These are phyloP conservation scores for Colletes collaris DNA, from an alignment of 2,888 invertebrate species.

Conservation along the genomic window DNA sequence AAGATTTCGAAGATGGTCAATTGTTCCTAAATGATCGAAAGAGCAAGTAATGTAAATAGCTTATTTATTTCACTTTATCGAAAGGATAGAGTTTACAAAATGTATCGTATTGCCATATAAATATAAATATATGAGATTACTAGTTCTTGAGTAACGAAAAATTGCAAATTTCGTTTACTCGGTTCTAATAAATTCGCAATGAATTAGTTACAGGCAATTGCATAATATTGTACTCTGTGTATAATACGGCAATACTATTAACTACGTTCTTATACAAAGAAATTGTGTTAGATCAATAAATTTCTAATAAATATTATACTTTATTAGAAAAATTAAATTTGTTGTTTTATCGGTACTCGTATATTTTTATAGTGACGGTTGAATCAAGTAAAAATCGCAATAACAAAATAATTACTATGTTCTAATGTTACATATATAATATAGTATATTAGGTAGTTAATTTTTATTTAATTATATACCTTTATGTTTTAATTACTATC, in stretches of 20 bases:
- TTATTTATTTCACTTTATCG: constrained; percentile 50
- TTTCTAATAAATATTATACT: constrained; percentile 20
- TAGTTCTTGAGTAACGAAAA: constrained; percentile 45
- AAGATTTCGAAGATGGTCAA: no score
- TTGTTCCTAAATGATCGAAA: background rate
- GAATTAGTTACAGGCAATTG: background rate
- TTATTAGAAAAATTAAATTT: constrained; percentile 20
- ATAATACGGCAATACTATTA: background rate
- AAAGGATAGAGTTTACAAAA: constrained; percentile 43
- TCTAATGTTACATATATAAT: constrained; percentile 27
- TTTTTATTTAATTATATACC: constrained; percentile 25
- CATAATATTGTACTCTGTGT: constrained; percentile 2
- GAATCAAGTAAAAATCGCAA: constrained; percentile 23
- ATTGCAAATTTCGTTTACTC: constrained; percentile 22
- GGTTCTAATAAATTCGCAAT: constrained; percentile 24
- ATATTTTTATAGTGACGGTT: constrained; percentile 24
- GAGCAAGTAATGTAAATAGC: constrained; percentile 46
- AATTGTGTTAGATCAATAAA: background rate
- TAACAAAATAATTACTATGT: constrained; percentile 49
- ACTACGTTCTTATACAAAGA: background rate
- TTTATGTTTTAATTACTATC: constrained; percentile 13
- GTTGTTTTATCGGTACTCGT: constrained; percentile 5
- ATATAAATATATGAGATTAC: constrained; percentile 51
- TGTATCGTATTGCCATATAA: constrained; percentile 45
- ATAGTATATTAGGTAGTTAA: constrained; percentile 15